phyloP scores from a whole-genome alignment of 2,797 vertebrate genomes.

The Falco biarmicus region DNA sequence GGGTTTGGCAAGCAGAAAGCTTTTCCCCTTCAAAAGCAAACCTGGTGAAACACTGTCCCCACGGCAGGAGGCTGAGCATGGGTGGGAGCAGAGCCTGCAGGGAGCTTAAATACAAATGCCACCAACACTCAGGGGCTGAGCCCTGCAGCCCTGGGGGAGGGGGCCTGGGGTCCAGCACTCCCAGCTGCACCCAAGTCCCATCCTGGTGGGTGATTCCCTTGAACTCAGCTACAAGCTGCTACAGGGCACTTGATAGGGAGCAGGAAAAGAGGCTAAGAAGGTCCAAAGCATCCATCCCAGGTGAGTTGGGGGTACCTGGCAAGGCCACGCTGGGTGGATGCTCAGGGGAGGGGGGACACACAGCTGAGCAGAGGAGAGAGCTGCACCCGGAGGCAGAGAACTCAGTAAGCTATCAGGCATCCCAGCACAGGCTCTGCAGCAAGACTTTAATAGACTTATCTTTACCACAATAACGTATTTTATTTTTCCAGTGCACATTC shows the following conservation, averaged over 20 bases:
- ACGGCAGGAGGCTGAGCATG: accelerated
- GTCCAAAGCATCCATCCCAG: accelerated
- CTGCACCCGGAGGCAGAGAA: background rate
- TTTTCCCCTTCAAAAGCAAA: background rate
- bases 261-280: background rate
- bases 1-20: background rate
- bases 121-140: background rate
- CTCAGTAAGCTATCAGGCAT: background rate
- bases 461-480: slow-evolving; percentile 36
- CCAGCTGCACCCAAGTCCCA: background rate
- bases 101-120: background rate
- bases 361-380: accelerated
- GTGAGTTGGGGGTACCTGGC: accelerated
- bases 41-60: background rate
- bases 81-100: background rate
- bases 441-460: slow-evolving; percentile 45
- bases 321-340: accelerated
- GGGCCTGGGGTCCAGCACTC: background rate
- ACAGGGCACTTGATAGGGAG: background rate
- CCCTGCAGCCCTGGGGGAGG: background rate
- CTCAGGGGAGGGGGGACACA: background rate
- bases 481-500: slow-evolving; percentile 41
- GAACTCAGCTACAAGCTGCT: background rate
- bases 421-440: background rate
- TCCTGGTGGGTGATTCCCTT: accelerated